Evolutionary conservation across 2,888 invertebrate species (phyloP).

Genomic region (Ischnura elegans): DNA sequence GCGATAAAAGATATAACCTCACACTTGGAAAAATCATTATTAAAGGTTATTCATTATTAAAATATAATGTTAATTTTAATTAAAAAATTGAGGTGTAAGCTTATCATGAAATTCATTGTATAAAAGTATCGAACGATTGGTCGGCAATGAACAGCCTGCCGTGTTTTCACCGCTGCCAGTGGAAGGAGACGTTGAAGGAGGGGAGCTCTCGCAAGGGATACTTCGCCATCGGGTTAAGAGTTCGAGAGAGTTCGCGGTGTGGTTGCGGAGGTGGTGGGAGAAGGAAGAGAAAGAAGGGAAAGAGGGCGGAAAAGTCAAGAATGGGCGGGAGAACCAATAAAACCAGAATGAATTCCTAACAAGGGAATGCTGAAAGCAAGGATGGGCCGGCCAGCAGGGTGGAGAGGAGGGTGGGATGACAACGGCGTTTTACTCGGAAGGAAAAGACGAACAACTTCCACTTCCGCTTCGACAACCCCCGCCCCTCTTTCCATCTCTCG

Average conservation of each 20-base stretch:
- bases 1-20: too few relatives aligned
- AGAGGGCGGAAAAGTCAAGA: constrained; percentile 8
- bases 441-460: constrained; percentile 66
- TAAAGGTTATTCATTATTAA: too few relatives aligned
- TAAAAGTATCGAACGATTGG: neutral
- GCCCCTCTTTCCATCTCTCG: neutral
- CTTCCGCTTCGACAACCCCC: constrained; percentile 43
- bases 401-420: neutral
- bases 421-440: constrained; percentile 60
- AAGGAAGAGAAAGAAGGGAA: neutral
- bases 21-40: too few relatives aligned
- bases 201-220: neutral
- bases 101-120: too few relatives aligned
- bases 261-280: neutral
- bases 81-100: too few relatives aligned
- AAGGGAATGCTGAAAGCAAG: constrained; percentile 42
- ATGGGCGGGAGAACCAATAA: constrained; percentile 51
- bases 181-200: neutral
- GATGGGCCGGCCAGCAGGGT: neutral
- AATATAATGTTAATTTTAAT: too few relatives aligned
- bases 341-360: constrained; percentile 62
- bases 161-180: neutral
- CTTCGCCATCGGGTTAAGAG: neutral
- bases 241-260: neutral
- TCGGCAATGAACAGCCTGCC: neutral